Evolutionary conservation across 2,797 vertebrate genomes (phyloP), one percentile per base, ranked within the genome.

Genomic region (Sebastes kiyomatsui): DNA sequence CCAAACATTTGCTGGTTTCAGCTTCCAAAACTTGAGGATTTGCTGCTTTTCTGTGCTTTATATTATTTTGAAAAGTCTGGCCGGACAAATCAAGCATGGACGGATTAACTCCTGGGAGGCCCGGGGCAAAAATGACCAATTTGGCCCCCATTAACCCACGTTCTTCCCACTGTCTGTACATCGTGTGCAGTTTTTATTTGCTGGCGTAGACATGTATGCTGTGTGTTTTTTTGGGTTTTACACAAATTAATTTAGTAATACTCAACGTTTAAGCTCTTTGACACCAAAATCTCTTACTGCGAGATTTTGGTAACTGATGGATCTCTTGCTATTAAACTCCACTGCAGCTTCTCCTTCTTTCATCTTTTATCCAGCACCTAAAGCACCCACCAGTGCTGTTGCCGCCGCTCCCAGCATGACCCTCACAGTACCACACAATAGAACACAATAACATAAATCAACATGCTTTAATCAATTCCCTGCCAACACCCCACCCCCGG

Each of bases 391-490:
- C 23, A 42, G 11, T 33, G 25, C 20, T 28, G 67, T 33, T 32
- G 32, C 66, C 18, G 49, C 38, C 14, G 11, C 54, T 83, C 74
- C 42, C 65, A 60, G 75, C 73, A 52, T 62, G 79, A 71, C 73
- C 71, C 83, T 75, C 13, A 35, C 60, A 61, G 33, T 42, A 52
- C 52, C 67, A 61, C 70, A 77, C 75, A 78, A 52, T 75, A 61
- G 72, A 64, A 58, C 54, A 68, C 61, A 68, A 68, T 72, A 72
- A 25, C 67, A 82, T 75, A 65, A 88, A 86, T 86, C 75, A 83
- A 70, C 68, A 86, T 66, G 71, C 67, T 83, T 89, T 69, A 90
- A 89, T 90, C 67, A 79, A 42, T 68, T 66, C 59, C 72, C 65
- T 71, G 14, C 22, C 70, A 64, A 2, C 72, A 6, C 67, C 73